These are phyloP conservation scores for Shargacucullia verbasci DNA, from an alignment of 2,888 invertebrate species.

Conservation along the genomic window DNA sequence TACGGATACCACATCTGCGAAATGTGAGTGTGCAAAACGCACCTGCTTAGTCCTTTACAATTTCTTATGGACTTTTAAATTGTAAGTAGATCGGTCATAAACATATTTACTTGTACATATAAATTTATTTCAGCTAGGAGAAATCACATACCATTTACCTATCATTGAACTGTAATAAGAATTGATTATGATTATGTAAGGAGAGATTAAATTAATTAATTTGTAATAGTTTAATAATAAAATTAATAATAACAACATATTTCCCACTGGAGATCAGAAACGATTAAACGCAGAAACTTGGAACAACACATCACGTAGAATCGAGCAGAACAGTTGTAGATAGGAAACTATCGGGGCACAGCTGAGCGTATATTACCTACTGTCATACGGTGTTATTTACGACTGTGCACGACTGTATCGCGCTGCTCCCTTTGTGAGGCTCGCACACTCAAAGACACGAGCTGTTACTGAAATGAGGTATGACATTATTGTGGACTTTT, in stretches of 20 bases:
- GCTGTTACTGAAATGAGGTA: conserved; percentile 36
- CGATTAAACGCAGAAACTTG: conserved; percentile 45
- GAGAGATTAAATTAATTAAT: too few species aligned
- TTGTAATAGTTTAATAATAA: too few species aligned
- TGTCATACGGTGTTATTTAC: conserved; percentile 70
- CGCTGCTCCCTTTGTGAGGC: conserved; percentile 46
- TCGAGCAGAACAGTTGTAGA: conserved; percentile 50
- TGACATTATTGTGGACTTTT: conserved; percentile 27
- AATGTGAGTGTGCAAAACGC: too few species aligned
- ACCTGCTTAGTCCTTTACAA: too few species aligned
- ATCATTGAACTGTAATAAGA: too few species aligned
- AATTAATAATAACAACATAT: conserved; percentile 16
- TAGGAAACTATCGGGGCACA: conserved; percentile 59
- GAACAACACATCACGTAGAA: conserved; percentile 42
- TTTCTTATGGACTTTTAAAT: too few species aligned
- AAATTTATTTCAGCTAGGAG: too few species aligned
- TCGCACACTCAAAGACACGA: conserved; percentile 31
- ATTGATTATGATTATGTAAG: too few species aligned
- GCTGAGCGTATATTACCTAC: conserved; percentile 63
- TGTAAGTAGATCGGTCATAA: too few species aligned
- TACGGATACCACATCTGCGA: too few species aligned
- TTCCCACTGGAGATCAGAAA: conserved; percentile 29
- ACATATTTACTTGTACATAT: too few species aligned
- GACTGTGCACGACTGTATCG: conserved; percentile 58
- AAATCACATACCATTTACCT: too few species aligned